Percentiles rank a stretch among this genome's conserved stretches.
Evolutionary conservation across 1,140 invertebrate genomes (phyloP).

Genomic region (Neodiprion fabricii): DNA sequence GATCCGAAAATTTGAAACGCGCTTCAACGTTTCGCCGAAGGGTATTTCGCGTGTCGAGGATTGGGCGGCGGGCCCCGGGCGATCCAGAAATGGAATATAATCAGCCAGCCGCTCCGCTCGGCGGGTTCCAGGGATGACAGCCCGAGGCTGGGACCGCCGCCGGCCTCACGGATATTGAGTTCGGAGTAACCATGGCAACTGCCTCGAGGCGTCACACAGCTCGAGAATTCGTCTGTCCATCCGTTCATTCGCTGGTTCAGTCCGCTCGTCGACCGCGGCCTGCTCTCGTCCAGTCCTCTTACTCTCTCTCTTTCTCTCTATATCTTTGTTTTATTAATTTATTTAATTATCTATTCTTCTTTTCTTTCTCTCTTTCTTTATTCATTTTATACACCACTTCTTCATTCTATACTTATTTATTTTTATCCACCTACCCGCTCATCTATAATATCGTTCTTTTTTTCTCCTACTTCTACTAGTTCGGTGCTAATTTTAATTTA

Average conservation of each 20-base stretch:
- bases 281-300: no score
- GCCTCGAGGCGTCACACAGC: constrained; percentile 51
- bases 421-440: no score
- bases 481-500: no score
- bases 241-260: constrained; percentile 56
- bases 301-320: background rate
- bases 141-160: constrained; percentile 43
- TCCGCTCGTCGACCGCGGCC: constrained; percentile 11
- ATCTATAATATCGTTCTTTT: no score
- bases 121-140: constrained; percentile 59
- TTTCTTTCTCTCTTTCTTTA: no score
- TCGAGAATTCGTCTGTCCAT: constrained; percentile 51
- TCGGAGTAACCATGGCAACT: constrained; percentile 66
- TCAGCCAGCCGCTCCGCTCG: constrained; percentile 50
- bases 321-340: no score
- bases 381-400: no score
- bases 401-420: no score
- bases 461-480: no score
- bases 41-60: constrained; percentile 49
- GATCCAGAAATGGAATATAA: constrained; percentile 62
- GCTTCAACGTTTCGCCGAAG: constrained; percentile 51
- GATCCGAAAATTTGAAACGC: constrained; percentile 56
- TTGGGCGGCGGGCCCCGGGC: constrained; percentile 45
- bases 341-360: no score
- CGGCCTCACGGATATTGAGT: constrained; percentile 64